Percentiles rank a stretch among this genome's conserved stretches.
These are phyloP conservation scores for Ara ararauna DNA, from an alignment of 2,797 vertebrate species.

Conservation along the genomic window DNA sequence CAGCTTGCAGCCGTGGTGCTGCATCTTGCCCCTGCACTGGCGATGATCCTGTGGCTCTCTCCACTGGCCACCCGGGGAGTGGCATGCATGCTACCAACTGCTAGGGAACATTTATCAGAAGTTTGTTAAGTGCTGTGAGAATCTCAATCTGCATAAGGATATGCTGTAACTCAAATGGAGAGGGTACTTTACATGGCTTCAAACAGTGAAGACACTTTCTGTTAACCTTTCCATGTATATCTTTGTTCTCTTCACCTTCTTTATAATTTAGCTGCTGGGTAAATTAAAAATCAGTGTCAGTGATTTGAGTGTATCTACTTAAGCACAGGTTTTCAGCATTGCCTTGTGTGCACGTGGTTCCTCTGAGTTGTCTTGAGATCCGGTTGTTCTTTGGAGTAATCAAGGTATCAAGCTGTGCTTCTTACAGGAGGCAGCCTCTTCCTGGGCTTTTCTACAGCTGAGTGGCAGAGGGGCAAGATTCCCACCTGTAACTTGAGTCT, in stretches of 20 bases:
- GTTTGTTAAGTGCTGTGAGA: rapidly evolving
- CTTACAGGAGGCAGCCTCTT: background rate
- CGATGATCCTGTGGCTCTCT: background rate
- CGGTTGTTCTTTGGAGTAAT: background rate
- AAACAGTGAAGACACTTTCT: background rate
- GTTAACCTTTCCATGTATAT: background rate
- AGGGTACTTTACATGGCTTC: background rate
- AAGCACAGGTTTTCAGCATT: background rate
- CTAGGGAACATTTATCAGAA: background rate
- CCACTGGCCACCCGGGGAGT: background rate
- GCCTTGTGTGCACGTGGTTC: rapidly evolving
- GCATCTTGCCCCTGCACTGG: rapidly evolving
- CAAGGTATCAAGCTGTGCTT: background rate
- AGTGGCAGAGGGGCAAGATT: background rate
- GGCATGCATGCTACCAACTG: background rate
- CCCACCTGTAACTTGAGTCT: background rate
- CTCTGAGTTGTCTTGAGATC: background rate
- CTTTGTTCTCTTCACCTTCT: background rate
- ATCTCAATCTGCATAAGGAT: rapidly evolving
- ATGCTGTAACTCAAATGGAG: background rate
- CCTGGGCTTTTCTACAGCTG: background rate
- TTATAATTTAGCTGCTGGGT: background rate
- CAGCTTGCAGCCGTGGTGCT: rapidly evolving
- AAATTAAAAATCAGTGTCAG: background rate
- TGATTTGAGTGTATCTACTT: background rate